Evolutionary conservation across 2,888 invertebrate species (phyloP), one percentile per base, ranked within the genome.

Genomic region (Melikaiella ostensackeni): DNA sequence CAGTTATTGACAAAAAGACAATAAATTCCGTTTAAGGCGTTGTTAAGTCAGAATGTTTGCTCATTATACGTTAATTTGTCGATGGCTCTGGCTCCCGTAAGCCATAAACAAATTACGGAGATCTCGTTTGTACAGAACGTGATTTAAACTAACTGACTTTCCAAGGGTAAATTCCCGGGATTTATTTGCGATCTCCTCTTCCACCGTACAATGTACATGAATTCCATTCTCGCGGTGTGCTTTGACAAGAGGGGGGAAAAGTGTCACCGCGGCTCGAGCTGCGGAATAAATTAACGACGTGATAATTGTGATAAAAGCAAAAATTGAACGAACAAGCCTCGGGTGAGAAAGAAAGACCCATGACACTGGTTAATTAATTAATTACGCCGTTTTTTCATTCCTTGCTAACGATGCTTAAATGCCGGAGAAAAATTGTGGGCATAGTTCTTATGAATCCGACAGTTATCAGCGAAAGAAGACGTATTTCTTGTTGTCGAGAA

Each of bases 81-180:
- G 50, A 70, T 70, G 50, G n/a, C 30, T 50, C n/a, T 33, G 50
- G 46, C 70, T 70, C 70, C 70, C 46, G 70, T 70, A 50, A 70
- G 70, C 70, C 70, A 70, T 70, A 70, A 70, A 70, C 46, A 70
- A 70, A 70, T 70, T 50, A 70, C 70, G 11, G 50, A 5, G 70
- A n/a, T 70, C 50, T 19, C 50, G 50, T 24, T 24, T 30, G 50
- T 70, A n/a, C 50, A 46, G 50, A 70, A 30, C 27, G 46, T 66
- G 50, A 70, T 70, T 70, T 70, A 70, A 50, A 70, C 27, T 70
- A 70, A 70, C 70, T 70, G 70, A 70, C 70, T 70, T 50, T 50
- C 70, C 70, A 70, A 70, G 70, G 70, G 70, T 70, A 50, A 70
- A 70, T 70, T 70, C 70, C n/a, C 50, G 50, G 19, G n/a, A 70